Evolutionary conservation across 2,888 invertebrate species (phyloP), one percentile per base, ranked within the genome.

Genomic region (Dasypolia templi): DNA sequence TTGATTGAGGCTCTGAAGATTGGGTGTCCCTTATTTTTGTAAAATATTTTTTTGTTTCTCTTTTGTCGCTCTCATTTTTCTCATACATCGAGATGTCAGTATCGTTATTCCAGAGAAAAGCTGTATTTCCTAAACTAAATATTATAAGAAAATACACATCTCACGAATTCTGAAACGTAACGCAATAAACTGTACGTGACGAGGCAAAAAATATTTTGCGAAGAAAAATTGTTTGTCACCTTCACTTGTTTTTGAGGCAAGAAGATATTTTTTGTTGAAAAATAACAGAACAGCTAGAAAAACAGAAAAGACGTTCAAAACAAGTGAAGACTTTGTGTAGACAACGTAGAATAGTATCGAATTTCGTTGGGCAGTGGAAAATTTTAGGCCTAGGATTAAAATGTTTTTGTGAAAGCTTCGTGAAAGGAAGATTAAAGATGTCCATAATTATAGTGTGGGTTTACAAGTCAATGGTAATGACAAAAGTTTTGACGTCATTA

Each of bases 221-320:
- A 35, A 67, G 70, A 68, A 77, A 77, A 83, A 79, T 72, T 78
- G 78, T 75, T 77, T 86, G 82, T 82, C 80, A 78, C 72, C 55
- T 75, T 73, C 76, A 73, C 81, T 84, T 86, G 79, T 86, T 86
- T 86, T 82, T 55, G 61, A 55, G 65, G 56, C 59, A 58, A 74
- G 63, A 62, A 75, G 73, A 58, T 72, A 71, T 81, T 82, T 79
- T 86, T 81, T 81, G 67, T 76, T 79, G 75, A 65, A 72, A 70
- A 79, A 77, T 75, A 81, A 77, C 68, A 70, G 46, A 70, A 65
- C 49, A 61, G 66, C 56, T 35, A 69, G 62, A 72, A 70, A 81
- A 63, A 78, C 42, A 82, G 66, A 65, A 46, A 49, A 39, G 12
- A 71, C 51, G 75, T 81, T 77, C 66, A 79, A 65, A 86, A 84